phyloP scores from a whole-genome alignment of 2,113 vertebrate species.

The Pachyramphus minor region DNA sequence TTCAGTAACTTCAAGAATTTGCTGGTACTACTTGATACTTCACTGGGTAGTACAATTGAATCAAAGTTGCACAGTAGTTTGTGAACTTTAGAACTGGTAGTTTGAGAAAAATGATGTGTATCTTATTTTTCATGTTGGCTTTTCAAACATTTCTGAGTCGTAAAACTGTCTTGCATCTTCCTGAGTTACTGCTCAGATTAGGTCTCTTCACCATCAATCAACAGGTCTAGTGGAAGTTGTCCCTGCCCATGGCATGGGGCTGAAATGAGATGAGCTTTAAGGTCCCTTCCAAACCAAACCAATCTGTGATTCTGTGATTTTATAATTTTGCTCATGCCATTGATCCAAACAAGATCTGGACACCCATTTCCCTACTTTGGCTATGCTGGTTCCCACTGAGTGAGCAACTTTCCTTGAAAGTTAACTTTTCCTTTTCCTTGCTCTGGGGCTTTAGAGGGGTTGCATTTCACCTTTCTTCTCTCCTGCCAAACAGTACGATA shows the following conservation, averaged over 20 bases:
- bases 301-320: neutral
- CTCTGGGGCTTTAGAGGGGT: neutral
- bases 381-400: neutral
- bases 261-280: neutral
- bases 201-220: neutral
- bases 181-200: neutral
- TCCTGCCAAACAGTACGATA: slow-evolving; percentile 48
- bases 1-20: neutral
- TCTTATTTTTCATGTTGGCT: neutral
- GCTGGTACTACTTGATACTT: neutral
- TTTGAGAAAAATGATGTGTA: neutral
- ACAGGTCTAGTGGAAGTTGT: neutral
- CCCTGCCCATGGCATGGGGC: neutral
- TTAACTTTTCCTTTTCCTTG: neutral
- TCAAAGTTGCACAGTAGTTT: neutral
- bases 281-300: neutral
- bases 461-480: slow-evolving; percentile 17
- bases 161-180: neutral
- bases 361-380: neutral
- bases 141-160: neutral
- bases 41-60: neutral
- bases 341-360: neutral
- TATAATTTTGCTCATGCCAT: neutral
- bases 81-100: neutral
- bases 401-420: neutral